Percentiles rank a stretch among this genome's conserved stretches.
These are phyloP conservation scores for Acropora tenuis DNA, from an alignment of 64 coral and sea anemone genomes.

Conservation along the genomic window DNA sequence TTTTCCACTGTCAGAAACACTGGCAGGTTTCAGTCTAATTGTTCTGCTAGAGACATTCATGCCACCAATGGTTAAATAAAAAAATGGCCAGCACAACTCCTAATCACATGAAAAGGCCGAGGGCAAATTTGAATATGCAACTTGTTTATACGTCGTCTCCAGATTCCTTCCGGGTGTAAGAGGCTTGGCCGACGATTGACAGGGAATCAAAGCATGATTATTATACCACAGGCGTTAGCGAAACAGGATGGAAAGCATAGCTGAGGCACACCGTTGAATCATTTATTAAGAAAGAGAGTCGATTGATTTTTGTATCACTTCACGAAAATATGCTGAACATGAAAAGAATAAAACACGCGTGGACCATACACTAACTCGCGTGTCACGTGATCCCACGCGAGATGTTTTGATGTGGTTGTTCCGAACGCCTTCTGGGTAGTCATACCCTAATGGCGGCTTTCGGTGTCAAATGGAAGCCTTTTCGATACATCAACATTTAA, in stretches of 20 bases:
- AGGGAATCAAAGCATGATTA: neutral
- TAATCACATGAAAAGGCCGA: neutral
- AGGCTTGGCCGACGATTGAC: slow-evolving; percentile 19
- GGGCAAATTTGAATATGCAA: neutral
- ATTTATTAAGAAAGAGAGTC: neutral
- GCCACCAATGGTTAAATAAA: neutral
- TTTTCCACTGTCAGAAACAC: slow-evolving; percentile 8
- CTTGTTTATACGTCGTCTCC: slow-evolving; percentile 1
- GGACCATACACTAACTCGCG: neutral
- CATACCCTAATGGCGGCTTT: slow-evolving; percentile 78
- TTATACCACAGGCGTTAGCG: neutral
- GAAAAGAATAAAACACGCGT: neutral
- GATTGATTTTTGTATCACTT: neutral
- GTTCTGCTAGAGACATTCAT: slow-evolving; percentile 14
- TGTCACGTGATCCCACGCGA: neutral
- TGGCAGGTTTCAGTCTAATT: neutral
- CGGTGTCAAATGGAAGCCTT: slow-evolving; percentile 71
- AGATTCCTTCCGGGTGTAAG: slow-evolving; percentile 8
- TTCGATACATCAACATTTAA: slow-evolving; percentile 57
- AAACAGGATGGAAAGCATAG: neutral
- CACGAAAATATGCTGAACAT: neutral
- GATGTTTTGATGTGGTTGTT: slow-evolving; percentile 25
- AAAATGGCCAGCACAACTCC: neutral
- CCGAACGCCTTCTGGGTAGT: slow-evolving; percentile 56
- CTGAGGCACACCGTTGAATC: neutral